Evolutionary conservation across 2,113 vertebrate genomes (phyloP), one percentile per base, ranked within the genome.

Genomic region (Talpa occidentalis): DNA sequence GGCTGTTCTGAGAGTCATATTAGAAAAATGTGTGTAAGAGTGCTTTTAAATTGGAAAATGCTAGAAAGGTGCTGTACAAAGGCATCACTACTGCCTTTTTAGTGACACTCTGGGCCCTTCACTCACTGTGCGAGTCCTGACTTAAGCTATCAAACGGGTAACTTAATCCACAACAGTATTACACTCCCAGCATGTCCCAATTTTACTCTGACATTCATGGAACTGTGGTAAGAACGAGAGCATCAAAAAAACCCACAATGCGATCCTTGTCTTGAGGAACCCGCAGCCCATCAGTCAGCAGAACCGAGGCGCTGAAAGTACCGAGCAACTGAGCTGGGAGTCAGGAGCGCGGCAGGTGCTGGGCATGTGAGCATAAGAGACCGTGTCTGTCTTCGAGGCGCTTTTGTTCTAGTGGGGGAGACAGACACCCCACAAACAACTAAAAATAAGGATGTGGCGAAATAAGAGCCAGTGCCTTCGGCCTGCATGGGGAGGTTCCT

Each of bases 331-430:
- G 70, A 37, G 10, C 15, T 77, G 40, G 62, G 42, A 5, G 40
- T 26, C 0, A 1, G 42, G 40, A 32, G 4, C 1, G 2, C 9
- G 40, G 19, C 6, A 16, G 64, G 56, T 0, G 44, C 69, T 19
- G 12, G 62, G 52, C 28, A 11, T 11, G 8, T 0, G 74, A 49
- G 40, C 30, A 10, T 26, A 56, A 16, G 2, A 3, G 4, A 54
- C 17, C 7, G 35, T 1, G 1, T 12, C 78, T 40, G 74, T 26
- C 49, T 64, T 14, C 0, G 0, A 0, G 42, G 59, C 49, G 52
- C n/a, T 19, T 22, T 5, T 2, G 8, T 30, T 69, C 28, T 2
- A 5, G 40, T 0, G 24, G 49, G 60, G 80, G 44, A 54, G n/a
- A 42, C 4, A 44, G 69, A 44, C 30, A 6, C 11, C 10, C 8